phyloP scores from a whole-genome alignment of 2,888 invertebrate genomes.

The Apamea anceps region DNA sequence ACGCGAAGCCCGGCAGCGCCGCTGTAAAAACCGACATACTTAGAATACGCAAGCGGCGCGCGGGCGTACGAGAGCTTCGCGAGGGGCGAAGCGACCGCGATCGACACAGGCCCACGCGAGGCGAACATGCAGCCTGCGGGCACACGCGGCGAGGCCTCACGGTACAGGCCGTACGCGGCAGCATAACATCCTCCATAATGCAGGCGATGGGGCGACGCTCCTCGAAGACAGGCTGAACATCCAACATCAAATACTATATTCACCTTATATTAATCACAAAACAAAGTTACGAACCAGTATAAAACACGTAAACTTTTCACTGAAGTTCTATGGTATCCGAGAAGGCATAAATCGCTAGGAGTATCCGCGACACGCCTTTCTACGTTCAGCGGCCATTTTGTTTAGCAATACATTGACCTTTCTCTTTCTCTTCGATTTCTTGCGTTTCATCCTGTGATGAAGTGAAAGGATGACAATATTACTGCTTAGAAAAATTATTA shows the following conservation, averaged over 20 bases:
- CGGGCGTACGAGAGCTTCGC: conserved; percentile 83
- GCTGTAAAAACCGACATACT: conserved; percentile 89
- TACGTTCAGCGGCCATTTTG: conserved; percentile 88
- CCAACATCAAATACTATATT: conserved; percentile 81
- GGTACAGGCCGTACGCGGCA: conserved; percentile 83
- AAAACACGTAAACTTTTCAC: conserved; percentile 88
- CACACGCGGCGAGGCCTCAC: conserved; percentile 86
- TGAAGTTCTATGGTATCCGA: conserved; percentile 84
- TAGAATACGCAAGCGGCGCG: conserved; percentile 86
- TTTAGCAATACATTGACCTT: conserved; percentile 75
- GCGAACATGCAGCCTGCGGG: conserved; percentile 86
- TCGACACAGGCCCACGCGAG: conserved; percentile 84
- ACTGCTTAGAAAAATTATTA: conserved; percentile 1
- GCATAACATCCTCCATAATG: conserved; percentile 57
- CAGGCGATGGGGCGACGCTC: conserved; percentile 69
- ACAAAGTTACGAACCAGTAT: conserved; percentile 90
- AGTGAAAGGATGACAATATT: conserved; percentile 54
- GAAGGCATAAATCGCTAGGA: conserved; percentile 80
- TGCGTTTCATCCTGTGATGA: conserved; percentile 60
- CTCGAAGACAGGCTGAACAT: conserved; percentile 64
- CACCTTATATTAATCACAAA: conserved; percentile 88
- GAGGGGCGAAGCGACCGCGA: conserved; percentile 82
- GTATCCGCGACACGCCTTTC: conserved; percentile 87
- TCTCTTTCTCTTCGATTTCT: conserved; percentile 64
- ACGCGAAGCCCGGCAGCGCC: conserved; percentile 86